phyloP scores from a whole-genome alignment of 2,797 vertebrate genomes.

The Lagodon rhomboides region DNA sequence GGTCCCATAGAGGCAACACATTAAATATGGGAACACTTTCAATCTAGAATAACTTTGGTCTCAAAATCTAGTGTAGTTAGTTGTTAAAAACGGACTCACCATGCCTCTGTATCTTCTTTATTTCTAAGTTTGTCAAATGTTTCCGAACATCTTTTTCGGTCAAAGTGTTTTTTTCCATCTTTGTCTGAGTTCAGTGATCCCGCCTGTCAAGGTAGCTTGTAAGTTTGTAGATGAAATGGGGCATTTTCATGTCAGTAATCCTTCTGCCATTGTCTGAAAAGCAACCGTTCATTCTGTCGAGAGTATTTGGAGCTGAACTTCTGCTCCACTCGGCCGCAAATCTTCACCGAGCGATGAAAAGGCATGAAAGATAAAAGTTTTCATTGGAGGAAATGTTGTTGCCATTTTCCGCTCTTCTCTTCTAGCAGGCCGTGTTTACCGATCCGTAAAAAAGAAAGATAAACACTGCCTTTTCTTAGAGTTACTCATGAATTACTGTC shows the following conservation, averaged over 20 bases:
- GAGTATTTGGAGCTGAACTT: neutral
- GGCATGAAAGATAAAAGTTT: neutral
- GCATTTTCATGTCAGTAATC: neutral
- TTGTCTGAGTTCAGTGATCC: neutral
- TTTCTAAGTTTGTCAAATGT: neutral
- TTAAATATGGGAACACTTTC: neutral
- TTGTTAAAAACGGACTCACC: neutral
- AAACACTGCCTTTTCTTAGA: neutral
- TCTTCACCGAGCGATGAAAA: neutral
- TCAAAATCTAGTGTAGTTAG: neutral
- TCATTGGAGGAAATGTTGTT: neutral
- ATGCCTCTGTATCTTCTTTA: neutral
- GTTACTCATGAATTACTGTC: neutral
- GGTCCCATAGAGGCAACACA: neutral
- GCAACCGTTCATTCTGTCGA: neutral
- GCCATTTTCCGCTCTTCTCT: neutral
- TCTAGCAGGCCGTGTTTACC: neutral
- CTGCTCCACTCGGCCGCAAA: neutral
- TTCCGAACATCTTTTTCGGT: neutral
- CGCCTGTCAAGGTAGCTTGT: neutral
- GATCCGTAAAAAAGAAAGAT: no score
- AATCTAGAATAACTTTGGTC: neutral
- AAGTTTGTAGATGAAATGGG: neutral
- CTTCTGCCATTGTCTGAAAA: neutral
- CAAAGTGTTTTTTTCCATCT: slow-evolving; percentile 8